These are phyloP conservation scores for Forbesichthys agassizii DNA, from an alignment of 2,113 vertebrate genomes.

Conservation along the genomic window DNA sequence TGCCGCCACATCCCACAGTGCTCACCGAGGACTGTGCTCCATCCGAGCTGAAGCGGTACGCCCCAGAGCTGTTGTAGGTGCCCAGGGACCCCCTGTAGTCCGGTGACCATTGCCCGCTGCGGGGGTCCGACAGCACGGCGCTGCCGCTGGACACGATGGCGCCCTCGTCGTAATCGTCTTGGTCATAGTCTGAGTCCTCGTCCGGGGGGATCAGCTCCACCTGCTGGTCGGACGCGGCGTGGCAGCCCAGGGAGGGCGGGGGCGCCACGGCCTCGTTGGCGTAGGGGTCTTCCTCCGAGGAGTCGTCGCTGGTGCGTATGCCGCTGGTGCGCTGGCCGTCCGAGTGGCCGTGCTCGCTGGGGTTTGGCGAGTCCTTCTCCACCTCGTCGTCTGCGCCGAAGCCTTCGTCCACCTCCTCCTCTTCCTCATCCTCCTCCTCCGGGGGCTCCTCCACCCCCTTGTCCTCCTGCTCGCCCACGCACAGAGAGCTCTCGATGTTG, in stretches of 20 bases:
- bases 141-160: constrained; percentile 88
- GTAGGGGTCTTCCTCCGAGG: constrained; percentile 95
- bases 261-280: constrained; percentile 85
- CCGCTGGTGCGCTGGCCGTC: constrained; percentile 95
- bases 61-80: constrained; percentile 92
- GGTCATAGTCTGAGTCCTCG: constrained; percentile 89
- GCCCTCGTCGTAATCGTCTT: constrained; percentile 90
- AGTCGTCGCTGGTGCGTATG: constrained; percentile 95
- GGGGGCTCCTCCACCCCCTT: constrained; percentile 46
- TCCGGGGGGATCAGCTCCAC: constrained; percentile 86
- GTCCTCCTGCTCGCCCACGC: constrained; percentile 57
- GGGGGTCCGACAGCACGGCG: constrained; percentile 84
- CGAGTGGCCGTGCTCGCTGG: constrained; percentile 93
- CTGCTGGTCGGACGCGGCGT: constrained; percentile 70
- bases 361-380: constrained; percentile 96
- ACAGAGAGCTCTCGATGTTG: constrained; percentile 89
- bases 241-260: constrained; percentile 63
- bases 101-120: constrained; percentile 88
- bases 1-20: constrained; percentile 9
- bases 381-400: constrained; percentile 93
- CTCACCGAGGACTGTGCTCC: constrained; percentile 95
- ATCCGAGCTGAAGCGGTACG: constrained; percentile 92
- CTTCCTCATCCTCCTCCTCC: constrained; percentile 81
- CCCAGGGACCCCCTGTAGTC: constrained; percentile 90
- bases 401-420: constrained; percentile 93